Base-by-base conservation (phyloP, 1,140 invertebrate genomes). In the Drosophila yakuba region DNA sequence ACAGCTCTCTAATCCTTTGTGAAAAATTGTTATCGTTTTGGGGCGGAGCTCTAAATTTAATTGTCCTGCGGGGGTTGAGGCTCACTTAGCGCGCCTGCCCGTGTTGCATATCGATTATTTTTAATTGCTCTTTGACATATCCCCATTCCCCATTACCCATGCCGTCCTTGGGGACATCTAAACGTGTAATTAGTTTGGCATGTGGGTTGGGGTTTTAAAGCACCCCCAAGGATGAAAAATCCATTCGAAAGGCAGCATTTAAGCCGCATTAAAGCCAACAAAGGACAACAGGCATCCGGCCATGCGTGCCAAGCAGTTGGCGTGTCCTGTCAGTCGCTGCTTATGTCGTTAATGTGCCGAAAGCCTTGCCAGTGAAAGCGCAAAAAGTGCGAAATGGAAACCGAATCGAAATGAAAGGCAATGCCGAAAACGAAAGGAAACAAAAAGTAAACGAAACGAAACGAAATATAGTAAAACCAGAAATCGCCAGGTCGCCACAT, bases 21-120 rank as follows among this genome's bases (percentile, higher is more conserved):
- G 84, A 89, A 84, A 89, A 89, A 89, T 89, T 80, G 85, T 80
- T 84, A 89, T 88, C 68, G 84, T 84, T 89, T 88, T 60, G 76
- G 80, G 61, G 17, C 64, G 43, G 17, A 4, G 43, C 59, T 77
- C 73, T 60, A 80, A 89, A 89, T 80, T 89, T 89, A 88, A 89
- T 89, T 89, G 80, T 73, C 59, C 50, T 68, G 51, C 47, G 25
- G 43, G 28, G 44, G 44, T 72, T 61, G 50, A 60, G 61, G 61
- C 55, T 39, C 36, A 41, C 58, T 56, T 35, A 35, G 44, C 36
- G 44, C 36, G 8, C 36, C 38, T 10, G 44, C 11, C 38, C 58
- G 62, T 64, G 50, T 59, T 55, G 55, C 48, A 69, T 79, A 83
- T 84, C 67, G 80, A 84, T 84, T 84, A 66, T 62, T 75, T 86